Evolutionary conservation across 2,888 invertebrate species (phyloP), one percentile per base, ranked within the genome.

Genomic region (Ametastegia equiseti): DNA sequence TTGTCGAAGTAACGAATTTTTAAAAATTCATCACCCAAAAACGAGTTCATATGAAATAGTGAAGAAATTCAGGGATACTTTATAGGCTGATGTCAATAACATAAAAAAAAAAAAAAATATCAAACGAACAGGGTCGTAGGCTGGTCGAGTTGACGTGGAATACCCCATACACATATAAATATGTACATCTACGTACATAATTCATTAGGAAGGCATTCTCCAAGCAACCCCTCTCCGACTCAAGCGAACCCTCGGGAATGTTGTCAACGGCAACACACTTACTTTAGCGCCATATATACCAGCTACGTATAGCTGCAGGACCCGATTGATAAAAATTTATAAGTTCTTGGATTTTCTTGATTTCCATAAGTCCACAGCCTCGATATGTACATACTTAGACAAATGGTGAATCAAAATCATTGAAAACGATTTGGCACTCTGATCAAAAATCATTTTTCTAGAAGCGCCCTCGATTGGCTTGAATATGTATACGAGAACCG

Each of bases 321-420:
- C 47, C 0, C 45, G 45, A 47, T 71, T 71, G 71, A 71, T 71
- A 23, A 47, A 42, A 47, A 71, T 71, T 71, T 71, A 27, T 30
- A 71, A 47, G 47, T 45, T 71, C 45, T 30, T 47, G 45, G 60
- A 60, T 9, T 15, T 15, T 30, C 60, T 60, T 15, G 11, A 15
- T 23, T 30, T 60, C 60, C 30, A 30, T 11, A 15, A 60, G 15
- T 30, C 13, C 5, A 15, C 30, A 5, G 6, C 60, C 60, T 4
- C 30, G 60, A 30, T 30, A 60, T 0, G 5, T 13, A 27, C 27
- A 23, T 15, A 15, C 15, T n/a, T n/a, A n/a, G n/a, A n/a, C 11
- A 60, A 57, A 57, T 54, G 7, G 54, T 2, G 54, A 13, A 54
- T 54, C 0, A 6, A 63, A 33, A 27, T 63, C 30, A 33, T 33